phyloP scores from a whole-genome alignment of 37 sponge, comb jelly and placozoan genomes.

The Cliona cf. orientalis region DNA sequence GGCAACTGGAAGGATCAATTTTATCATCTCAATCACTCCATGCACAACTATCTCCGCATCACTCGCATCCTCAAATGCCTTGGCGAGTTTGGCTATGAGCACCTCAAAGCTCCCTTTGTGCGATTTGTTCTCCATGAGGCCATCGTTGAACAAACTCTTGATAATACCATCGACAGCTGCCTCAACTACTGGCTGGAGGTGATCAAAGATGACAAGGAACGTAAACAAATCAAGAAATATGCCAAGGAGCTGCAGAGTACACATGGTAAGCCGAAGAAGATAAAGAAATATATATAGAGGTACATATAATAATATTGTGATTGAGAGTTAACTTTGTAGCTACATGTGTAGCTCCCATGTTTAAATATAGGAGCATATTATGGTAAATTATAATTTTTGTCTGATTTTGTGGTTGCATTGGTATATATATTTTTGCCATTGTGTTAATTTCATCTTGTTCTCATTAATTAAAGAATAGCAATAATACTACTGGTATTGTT shows the following conservation, averaged over 20 bases:
- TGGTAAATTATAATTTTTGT: too few relatives aligned
- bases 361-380: too few relatives aligned
- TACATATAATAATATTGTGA: too few relatives aligned
- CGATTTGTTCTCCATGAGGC: slow-evolving; percentile 64
- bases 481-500: too few relatives aligned
- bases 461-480: too few relatives aligned
- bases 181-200: slow-evolving; percentile 79
- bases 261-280: too few relatives aligned
- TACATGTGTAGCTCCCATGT: too few relatives aligned
- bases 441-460: too few relatives aligned
- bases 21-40: slow-evolving; percentile 53
- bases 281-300: too few relatives aligned
- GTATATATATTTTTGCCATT: too few relatives aligned
- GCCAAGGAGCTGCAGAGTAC: slow-evolving; percentile 25
- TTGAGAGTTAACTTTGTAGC: too few relatives aligned
- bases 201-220: slow-evolving; percentile 48
- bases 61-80: slow-evolving; percentile 85
- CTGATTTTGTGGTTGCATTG: too few relatives aligned
- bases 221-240: slow-evolving; percentile 17
- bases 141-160: slow-evolving; percentile 38
- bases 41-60: slow-evolving; percentile 81
- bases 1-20: slow-evolving; percentile 53
- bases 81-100: slow-evolving; percentile 67
- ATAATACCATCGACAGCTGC: slow-evolving; percentile 59
- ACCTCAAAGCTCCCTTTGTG: slow-evolving; percentile 71